These are phyloP conservation scores for Ctenopoma kingsleyae DNA, from an alignment of 2,797 vertebrate genomes.

Conservation along the genomic window DNA sequence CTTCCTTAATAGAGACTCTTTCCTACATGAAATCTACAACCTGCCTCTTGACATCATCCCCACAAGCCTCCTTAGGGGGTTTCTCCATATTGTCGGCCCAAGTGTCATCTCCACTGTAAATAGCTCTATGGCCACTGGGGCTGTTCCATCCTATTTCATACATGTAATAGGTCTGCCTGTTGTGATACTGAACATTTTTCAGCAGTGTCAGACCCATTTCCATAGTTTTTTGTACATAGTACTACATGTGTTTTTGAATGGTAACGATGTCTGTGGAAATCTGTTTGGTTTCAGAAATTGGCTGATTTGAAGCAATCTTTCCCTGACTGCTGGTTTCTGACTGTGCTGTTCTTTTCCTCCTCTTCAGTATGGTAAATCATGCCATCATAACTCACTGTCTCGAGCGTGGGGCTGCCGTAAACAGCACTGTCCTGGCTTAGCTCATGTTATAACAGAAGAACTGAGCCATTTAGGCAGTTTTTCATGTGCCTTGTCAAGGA, in stretches of 20 bases:
- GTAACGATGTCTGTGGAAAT: slow-evolving; percentile 10
- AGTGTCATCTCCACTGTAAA: slow-evolving; percentile 62
- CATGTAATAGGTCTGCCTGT: slow-evolving; percentile 19
- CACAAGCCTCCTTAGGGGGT: slow-evolving; percentile 62
- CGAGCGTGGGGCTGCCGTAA: slow-evolving; percentile 28
- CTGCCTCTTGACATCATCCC: slow-evolving; percentile 67
- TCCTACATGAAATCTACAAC: slow-evolving; percentile 61
- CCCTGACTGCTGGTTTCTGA: slow-evolving; percentile 16
- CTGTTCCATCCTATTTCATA: slow-evolving; percentile 43
- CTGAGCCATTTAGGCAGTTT: slow-evolving; percentile 29
- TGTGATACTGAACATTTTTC: slow-evolving; percentile 13
- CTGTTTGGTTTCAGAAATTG: slow-evolving; percentile 5
- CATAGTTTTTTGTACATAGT: slow-evolving; percentile 10
- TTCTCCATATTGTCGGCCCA: slow-evolving; percentile 53
- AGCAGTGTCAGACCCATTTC: slow-evolving; percentile 27
- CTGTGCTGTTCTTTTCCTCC: slow-evolving; percentile 20
- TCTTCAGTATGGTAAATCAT: slow-evolving; percentile 38
- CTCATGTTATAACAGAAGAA: slow-evolving; percentile 34
- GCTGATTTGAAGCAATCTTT: slow-evolving; percentile 29
- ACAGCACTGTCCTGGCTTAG: slow-evolving; percentile 34
- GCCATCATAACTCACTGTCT: slow-evolving; percentile 35
- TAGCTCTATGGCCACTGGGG: slow-evolving; percentile 46
- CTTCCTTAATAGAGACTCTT: slow-evolving; percentile 53
- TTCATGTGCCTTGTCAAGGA: slow-evolving; percentile 38
- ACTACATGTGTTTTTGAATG: slow-evolving; percentile 1